Evolutionary conservation across 1,140 invertebrate genomes (phyloP), one percentile per base, ranked within the genome.

Genomic region (Diprion similis): DNA sequence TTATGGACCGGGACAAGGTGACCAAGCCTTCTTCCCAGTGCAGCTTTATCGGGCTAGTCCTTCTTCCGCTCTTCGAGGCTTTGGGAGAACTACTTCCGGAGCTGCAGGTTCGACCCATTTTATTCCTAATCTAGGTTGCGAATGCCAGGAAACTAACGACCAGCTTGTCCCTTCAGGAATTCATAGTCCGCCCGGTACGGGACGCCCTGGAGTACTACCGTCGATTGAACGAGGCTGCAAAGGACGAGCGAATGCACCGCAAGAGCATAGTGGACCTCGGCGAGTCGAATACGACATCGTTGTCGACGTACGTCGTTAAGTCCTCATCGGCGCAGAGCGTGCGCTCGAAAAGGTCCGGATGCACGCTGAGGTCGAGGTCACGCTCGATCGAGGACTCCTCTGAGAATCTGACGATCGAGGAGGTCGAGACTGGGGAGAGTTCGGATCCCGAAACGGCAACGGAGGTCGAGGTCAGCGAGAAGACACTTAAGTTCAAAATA

Each of bases 1-100:
- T 96, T 81, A 96, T 96, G 95, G 95, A 96, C 83, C 90, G 95
- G n/a, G 94, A 96, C 74, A 96, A 95, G 88, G 94, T 96, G 13
- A 95, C 94, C 59, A 96, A 96, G 86, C 93, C 94, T 6, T 94
- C 94, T 45, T 95, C 95, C 0, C 95, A 96, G 83, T 94, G 94
- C 82, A 93, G 94, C 71, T 96, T 96, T 86, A 96, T 96, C 78
- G 94, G 95, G 18, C 90, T 95, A 78, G 95, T 96, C 47, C 89
- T 96, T 1, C 86, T 96, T 72, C 95, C 95, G 1, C 88, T 95
- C 2, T 95, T 95, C 82, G 93, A 95, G 84, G 91, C 92, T 1
- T 88, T 95, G 15, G 93, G 92, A 10, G 91, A 94, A 78, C 88
- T 94, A 37, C 90, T 94, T 71, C 90, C 91, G 0, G 93, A 94